Evolutionary conservation across 2,797 vertebrate genomes (phyloP), one percentile per base, ranked within the genome.

Genomic region (Anas georgica): DNA sequence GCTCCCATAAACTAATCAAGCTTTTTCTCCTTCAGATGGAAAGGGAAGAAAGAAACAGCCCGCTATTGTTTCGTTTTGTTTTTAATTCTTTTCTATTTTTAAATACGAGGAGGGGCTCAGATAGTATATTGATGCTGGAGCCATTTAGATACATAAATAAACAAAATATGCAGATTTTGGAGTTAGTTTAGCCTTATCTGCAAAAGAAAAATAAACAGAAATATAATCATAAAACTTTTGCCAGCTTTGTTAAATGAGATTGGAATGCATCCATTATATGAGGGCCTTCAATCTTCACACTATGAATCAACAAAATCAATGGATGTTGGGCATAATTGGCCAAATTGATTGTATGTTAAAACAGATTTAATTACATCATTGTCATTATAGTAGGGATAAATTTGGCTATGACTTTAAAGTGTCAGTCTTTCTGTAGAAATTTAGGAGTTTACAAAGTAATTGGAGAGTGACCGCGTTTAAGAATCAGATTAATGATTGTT

Each of bases 381-480:
- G 62, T 63, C 63, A n/a, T 76, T 91, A 43, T 79, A 63, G 67
- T 50, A 77, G 45, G 17, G 17, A 75, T 82, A 88, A 58, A 82
- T 88, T 92, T 93, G 45, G 3, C 68, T 90, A 88, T 60, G 20
- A 8, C 84, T 78, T 93, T 86, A 84, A 86, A 93, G 74, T 90
- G 13, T 17, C 33, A 54, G 11, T 35, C 74, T 79, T 91, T 74
- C n/a, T 88, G 18, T 70, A 84, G 63, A 70, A 90, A 43, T 86
- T 17, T 39, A 86, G n/a, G 67, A 81, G 12, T 73, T 88, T 80
- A 67, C 81, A 76, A 81, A 79, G 37, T 59, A 82, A 20, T 15
- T 85, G 18, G 17, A 21, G 8, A 84, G 33, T 80, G 18, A 86
- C 26, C 50, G 73, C 50, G 2, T 63, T 80, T 74, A 74, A 82